phyloP scores from a whole-genome alignment of 2,888 invertebrate species.

The Ectemnius continuus region DNA sequence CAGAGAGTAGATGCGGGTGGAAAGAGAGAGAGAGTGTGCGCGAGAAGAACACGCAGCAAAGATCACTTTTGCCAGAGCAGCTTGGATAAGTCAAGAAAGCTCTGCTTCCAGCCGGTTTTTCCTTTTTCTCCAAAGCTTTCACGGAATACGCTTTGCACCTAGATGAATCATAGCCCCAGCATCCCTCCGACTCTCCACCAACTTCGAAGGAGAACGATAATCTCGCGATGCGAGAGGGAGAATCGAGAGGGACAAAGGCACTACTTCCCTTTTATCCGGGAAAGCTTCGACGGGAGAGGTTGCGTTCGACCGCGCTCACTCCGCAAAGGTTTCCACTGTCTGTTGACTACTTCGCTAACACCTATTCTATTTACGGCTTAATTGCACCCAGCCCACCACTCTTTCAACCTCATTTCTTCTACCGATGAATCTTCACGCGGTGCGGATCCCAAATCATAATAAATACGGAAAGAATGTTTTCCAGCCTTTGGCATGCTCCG shows the following conservation, averaged over 20 bases:
- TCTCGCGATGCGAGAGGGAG: background rate
- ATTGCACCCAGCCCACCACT: background rate
- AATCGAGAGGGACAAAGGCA: background rate
- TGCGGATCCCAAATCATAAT: no score
- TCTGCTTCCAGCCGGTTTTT: background rate
- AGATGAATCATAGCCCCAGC: background rate
- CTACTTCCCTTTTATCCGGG: background rate
- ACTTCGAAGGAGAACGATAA: background rate
- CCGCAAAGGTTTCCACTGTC: no score
- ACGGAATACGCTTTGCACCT: conserved; percentile 5
- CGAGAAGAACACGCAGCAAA: no score
- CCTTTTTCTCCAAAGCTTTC: background rate
- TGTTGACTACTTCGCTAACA: no score
- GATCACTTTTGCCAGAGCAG: background rate
- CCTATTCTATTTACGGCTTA: no score
- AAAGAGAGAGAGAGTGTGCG: background rate
- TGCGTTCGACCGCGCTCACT: no score
- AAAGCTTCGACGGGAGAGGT: no score
- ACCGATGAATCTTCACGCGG: no score
- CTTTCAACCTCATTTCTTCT: background rate
- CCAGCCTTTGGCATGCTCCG: no score
- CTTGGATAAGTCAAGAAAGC: conserved; percentile 1
- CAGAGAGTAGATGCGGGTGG: conserved; percentile 6
- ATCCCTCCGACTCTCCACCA: background rate
- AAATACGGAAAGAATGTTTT: no score